Evolutionary conservation across 2,888 invertebrate species (phyloP).

Genomic region (Brenthis ino): DNA sequence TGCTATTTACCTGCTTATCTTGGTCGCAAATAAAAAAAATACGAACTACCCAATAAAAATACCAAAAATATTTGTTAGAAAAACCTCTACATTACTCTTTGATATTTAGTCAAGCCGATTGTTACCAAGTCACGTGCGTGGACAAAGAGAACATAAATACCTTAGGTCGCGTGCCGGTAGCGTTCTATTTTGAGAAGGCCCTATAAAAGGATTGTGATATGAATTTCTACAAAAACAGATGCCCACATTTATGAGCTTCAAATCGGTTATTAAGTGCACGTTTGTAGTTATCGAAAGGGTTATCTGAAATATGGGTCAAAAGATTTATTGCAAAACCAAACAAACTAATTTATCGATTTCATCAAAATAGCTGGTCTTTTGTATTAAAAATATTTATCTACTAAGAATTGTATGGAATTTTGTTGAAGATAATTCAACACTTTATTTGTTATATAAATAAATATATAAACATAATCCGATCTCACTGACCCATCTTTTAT

Average conservation of each 20-base stretch:
- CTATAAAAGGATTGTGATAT: constrained; percentile 39
- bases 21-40: constrained; percentile 1
- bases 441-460: too few relatives aligned
- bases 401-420: too few relatives aligned
- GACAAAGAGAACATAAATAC: constrained; percentile 38
- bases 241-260: constrained; percentile 58
- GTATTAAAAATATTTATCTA: neutral
- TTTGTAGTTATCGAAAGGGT: constrained; percentile 36
- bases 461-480: too few relatives aligned
- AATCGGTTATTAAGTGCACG: constrained; percentile 52
- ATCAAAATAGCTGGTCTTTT: neutral
- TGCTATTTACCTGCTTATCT: neutral
- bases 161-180: constrained; percentile 39
- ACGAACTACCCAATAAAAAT: constrained; percentile 4
- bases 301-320: constrained; percentile 31
- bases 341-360: neutral
- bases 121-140: constrained; percentile 27
- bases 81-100: constrained; percentile 19
- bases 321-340: constrained; percentile 27
- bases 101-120: constrained; percentile 10
- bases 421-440: too few relatives aligned
- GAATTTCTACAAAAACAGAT: constrained; percentile 55
- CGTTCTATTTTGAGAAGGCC: constrained; percentile 38
- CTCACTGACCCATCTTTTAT: too few relatives aligned
- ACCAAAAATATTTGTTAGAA: neutral